Percentiles rank a stretch among this genome's conserved stretches.
Conservation (phyloP, 2,888 invertebrate species). For the Rhingia campestris region DNA sequence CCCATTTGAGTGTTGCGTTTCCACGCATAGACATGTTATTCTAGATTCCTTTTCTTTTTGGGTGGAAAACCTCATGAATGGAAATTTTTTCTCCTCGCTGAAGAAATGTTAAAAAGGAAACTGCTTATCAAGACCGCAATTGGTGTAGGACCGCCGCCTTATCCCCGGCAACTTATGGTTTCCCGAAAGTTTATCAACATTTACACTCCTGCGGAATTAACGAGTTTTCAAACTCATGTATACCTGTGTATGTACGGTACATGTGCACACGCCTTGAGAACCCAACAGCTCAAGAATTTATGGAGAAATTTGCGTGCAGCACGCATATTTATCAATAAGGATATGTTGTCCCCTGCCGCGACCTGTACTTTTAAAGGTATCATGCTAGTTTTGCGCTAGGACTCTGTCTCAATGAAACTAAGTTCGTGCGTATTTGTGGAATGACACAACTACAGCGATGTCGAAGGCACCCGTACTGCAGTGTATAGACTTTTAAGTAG, state of each 20-base stretch:
- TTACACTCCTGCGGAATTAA: slow-evolving; percentile 24
- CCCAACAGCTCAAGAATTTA: slow-evolving; percentile 45
- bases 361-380: slow-evolving; percentile 8
- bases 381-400: slow-evolving; percentile 12
- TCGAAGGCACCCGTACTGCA: slow-evolving; percentile 29
- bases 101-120: slow-evolving; percentile 19
- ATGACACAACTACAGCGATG: slow-evolving; percentile 6
- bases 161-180: slow-evolving; percentile 42
- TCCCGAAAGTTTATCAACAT: slow-evolving; percentile 36
- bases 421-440: slow-evolving; percentile 4
- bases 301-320: slow-evolving; percentile 60
- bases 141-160: slow-evolving; percentile 18
- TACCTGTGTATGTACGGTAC: neutral
- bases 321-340: slow-evolving; percentile 61
- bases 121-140: slow-evolving; percentile 34
- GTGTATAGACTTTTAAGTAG: slow-evolving; percentile 22
- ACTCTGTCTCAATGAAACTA: slow-evolving; percentile 42
- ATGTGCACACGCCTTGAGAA: neutral
- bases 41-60: neutral
- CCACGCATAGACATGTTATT: slow-evolving; percentile 1
- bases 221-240: neutral
- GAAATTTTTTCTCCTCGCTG: neutral
- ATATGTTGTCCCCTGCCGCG: slow-evolving; percentile 7
- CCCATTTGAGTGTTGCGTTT: slow-evolving; percentile 5
- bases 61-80: slow-evolving; percentile 30